Evolutionary conservation across 1,140 invertebrate species (phyloP), one percentile per base, ranked within the genome.

Genomic region (Drosophila sturtevanti): DNA sequence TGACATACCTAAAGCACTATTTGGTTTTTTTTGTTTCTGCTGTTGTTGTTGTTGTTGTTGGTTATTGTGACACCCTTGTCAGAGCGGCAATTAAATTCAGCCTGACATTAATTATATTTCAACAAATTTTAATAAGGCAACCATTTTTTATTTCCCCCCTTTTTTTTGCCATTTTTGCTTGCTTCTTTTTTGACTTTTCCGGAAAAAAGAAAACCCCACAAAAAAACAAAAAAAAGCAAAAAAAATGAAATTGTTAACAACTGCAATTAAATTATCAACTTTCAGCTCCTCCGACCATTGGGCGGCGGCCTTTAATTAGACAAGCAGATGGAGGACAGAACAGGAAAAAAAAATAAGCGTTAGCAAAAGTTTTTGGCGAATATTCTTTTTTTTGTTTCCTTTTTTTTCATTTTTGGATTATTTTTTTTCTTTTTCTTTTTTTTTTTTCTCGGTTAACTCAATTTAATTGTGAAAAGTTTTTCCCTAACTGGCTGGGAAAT

Each of bases 261-360:
- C 84, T 89, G 79, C 84, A 87, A 87, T 87, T 87, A 89, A 87
- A 87, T 87, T 87, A 89, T 89, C 79, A 89, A 89, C 84, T 86
- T 87, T 66, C 81, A 63, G 81, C 63, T 37, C 72, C 35, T 68
- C 63, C 58, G 44, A 71, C 69, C 65, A 64, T 55, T 77, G 80
- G 68, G 62, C 56, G 65, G 69, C 48, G 65, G 48, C 63, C 66
- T 82, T 75, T 79, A 79, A 79, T 79, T 79, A 62, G 54, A 37
- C 68, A 58, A 34, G 68, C 41, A 65, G 31, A 48, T 38, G 22
- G 38, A 56, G 41, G 14, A 63, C 16, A 18, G 11, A 18, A 1
- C 1, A 10, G 41, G 21, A 35, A 59, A 44, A 51, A 74, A 68
- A 75, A 70, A 76, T 37, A 78, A 64, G 55, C 58, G 44, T 37